Percentiles rank a stretch among this genome's conserved stretches.
Evolutionary conservation across 1,140 invertebrate genomes (phyloP).

Genomic region (Leptoteleia sp.): DNA sequence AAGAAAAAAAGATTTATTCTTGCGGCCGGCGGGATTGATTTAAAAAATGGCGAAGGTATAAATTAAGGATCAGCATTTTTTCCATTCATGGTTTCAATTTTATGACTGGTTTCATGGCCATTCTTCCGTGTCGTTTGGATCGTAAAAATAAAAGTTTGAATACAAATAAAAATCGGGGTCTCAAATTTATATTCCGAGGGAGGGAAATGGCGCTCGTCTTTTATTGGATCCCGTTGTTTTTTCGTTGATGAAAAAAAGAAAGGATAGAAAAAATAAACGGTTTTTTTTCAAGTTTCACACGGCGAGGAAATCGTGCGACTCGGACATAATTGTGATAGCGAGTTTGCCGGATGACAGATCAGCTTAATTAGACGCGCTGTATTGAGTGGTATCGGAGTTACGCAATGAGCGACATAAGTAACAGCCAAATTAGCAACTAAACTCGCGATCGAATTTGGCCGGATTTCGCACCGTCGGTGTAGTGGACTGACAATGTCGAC

Average conservation of each 20-base stretch:
- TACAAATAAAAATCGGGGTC: conserved; percentile 42
- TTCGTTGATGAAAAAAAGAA: conserved; percentile 15
- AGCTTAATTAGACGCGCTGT: background rate
- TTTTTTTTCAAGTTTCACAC: too few species aligned
- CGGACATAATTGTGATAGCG: background rate
- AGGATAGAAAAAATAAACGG: too few species aligned
- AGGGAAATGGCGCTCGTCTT: conserved; percentile 22
- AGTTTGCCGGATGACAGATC: background rate
- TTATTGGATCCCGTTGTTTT: conserved; percentile 19
- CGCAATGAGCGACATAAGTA: too few species aligned
- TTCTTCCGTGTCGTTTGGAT: conserved; percentile 40
- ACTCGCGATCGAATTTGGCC: too few species aligned
- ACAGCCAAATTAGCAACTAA: too few species aligned
- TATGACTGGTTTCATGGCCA: conserved; percentile 33
- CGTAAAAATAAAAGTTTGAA: conserved; percentile 47
- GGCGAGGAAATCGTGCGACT: background rate
- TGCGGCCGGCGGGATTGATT: conserved; percentile 18
- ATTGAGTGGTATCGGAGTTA: background rate
- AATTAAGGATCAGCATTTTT: conserved; percentile 55
- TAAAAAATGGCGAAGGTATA: conserved; percentile 36
- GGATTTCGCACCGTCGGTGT: too few species aligned
- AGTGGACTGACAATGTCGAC: too few species aligned
- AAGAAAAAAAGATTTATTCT: conserved; percentile 7
- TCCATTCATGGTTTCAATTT: conserved; percentile 48
- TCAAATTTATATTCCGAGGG: conserved; percentile 25